Conservation (phyloP, 1,140 invertebrate genomes). For the Theocolax elegans region DNA sequence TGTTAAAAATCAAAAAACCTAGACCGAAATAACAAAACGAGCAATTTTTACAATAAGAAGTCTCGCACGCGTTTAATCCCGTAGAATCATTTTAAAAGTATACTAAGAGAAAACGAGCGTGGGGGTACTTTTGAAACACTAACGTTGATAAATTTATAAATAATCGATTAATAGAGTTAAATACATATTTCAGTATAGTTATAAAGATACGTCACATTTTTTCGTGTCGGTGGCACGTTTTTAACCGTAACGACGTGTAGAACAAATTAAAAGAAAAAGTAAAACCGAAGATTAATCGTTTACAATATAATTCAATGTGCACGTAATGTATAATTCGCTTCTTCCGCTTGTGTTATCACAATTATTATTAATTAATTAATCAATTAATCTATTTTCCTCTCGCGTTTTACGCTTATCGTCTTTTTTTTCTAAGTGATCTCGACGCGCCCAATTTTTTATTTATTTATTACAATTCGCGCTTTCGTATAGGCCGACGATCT, state of each 20-base stretch:
- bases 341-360: background rate
- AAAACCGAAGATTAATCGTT: constrained; percentile 49
- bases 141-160: constrained; percentile 50
- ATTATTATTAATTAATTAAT: too few species aligned
- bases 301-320: constrained; percentile 22
- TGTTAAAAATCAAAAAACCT: background rate
- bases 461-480: constrained; percentile 48
- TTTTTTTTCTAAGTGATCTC: too few species aligned
- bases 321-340: constrained; percentile 34
- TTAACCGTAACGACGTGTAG: constrained; percentile 46
- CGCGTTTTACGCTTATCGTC: too few species aligned
- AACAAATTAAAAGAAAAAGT: too few species aligned
- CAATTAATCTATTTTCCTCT: too few species aligned
- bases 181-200: constrained; percentile 53
- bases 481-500: constrained; percentile 40
- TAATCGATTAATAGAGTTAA: constrained; percentile 51
- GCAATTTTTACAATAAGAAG: constrained; percentile 30
- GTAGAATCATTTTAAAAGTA: constrained; percentile 42
- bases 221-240: constrained; percentile 40
- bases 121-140: too few species aligned
- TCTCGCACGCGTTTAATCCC: constrained; percentile 32
- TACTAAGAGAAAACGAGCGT: too few species aligned
- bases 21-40: constrained; percentile 17
- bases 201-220: constrained; percentile 48
- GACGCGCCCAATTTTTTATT: constrained; percentile 50